Percentiles rank a stretch among this genome's conserved stretches.
Evolutionary conservation across 2,888 invertebrate genomes (phyloP).

Genomic region (Melieria crassipennis): DNA sequence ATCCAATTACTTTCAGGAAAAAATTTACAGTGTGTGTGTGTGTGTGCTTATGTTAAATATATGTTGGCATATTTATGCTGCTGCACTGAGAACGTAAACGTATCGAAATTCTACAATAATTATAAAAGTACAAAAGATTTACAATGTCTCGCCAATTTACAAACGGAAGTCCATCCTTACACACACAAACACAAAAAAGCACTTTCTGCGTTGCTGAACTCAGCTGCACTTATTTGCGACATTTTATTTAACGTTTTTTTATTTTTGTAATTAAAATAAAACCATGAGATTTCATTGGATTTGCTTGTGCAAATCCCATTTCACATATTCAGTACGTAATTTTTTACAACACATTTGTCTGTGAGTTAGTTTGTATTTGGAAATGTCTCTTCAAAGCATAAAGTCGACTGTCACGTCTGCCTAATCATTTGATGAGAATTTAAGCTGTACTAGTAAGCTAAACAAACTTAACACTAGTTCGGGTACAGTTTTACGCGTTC

Average conservation of each 20-base stretch:
- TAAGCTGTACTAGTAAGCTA: conserved; percentile 1
- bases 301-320: not conserved
- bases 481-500: not conserved
- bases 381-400: not conserved
- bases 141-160: not conserved
- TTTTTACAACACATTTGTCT: conserved; percentile 9
- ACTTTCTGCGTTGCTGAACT: no score
- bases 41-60: not conserved
- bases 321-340: no score
- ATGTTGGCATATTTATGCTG: not conserved
- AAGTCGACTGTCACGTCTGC: not conserved
- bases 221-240: no score
- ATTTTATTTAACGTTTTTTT: not conserved
- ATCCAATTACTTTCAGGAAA: not conserved
- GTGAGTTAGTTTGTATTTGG: no score
- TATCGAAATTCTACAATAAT: not conserved
- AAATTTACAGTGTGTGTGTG: not conserved
- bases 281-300: conserved; percentile 20
- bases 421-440: not conserved
- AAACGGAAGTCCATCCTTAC: not conserved
- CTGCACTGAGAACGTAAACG: not conserved
- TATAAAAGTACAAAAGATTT: conserved; percentile 15
- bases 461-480: not conserved
- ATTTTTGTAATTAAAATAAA: conserved; percentile 10
- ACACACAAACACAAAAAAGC: not conserved